Percentiles rank a stretch among this genome's conserved stretches.
These are phyloP conservation scores for Salvelinus fontinalis DNA, from an alignment of 2,113 vertebrate genomes.

Conservation along the genomic window DNA sequence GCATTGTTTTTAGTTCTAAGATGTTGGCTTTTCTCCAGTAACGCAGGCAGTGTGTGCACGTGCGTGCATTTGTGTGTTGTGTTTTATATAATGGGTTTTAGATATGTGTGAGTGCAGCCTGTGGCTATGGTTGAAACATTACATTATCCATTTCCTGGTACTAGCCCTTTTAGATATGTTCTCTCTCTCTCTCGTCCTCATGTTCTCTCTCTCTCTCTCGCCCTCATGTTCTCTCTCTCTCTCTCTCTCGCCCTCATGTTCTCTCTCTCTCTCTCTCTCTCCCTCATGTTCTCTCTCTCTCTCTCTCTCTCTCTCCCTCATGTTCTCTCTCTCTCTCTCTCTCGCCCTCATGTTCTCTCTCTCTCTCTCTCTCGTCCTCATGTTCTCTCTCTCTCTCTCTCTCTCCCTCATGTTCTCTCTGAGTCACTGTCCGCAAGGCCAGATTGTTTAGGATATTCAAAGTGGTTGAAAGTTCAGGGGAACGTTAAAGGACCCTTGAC, in stretches of 20 bases:
- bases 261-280: slow-evolving; percentile 3
- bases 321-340: background rate
- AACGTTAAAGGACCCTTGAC: too few species aligned
- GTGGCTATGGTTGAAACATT: slow-evolving; percentile 35
- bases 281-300: background rate
- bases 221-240: background rate
- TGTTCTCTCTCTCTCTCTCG: background rate
- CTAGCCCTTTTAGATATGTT: background rate
- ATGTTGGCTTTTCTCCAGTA: slow-evolving; percentile 56
- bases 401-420: background rate
- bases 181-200: background rate
- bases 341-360: background rate
- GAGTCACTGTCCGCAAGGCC: background rate
- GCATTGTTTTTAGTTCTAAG: slow-evolving; percentile 67
- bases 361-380: background rate
- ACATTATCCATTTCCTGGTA: slow-evolving; percentile 19
- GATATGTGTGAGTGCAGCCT: slow-evolving; percentile 26
- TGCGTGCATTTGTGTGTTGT: slow-evolving; percentile 36
- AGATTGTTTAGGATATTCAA: too few species aligned
- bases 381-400: background rate
- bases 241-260: too few species aligned
- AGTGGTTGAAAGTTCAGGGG: too few species aligned
- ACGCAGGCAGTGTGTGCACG: slow-evolving; percentile 12
- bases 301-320: background rate
- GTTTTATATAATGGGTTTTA: slow-evolving; percentile 34